phyloP scores from a whole-genome alignment of 2,113 vertebrate genomes.

The Donacobius atricapilla region DNA sequence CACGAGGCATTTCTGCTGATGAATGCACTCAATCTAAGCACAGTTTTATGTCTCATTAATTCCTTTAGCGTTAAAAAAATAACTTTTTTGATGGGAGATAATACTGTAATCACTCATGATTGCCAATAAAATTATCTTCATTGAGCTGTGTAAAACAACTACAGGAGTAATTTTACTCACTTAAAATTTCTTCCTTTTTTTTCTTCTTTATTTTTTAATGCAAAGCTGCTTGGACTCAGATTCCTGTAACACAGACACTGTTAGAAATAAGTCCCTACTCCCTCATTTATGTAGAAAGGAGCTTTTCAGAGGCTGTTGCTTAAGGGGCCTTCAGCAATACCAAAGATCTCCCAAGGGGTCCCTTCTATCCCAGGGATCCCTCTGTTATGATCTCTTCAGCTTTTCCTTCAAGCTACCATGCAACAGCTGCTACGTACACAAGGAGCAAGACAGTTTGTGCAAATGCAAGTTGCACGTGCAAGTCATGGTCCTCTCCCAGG shows the following conservation, averaged over 20 bases:
- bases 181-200: background rate
- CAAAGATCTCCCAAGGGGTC: background rate
- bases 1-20: constrained; percentile 78
- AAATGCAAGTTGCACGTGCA: fast-evolving
- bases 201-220: background rate
- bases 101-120: constrained; percentile 97
- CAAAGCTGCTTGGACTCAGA: background rate
- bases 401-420: background rate
- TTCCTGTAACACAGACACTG: background rate
- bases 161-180: constrained; percentile 31
- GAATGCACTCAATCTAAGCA: constrained; percentile 76
- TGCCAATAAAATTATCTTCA: constrained; percentile 81
- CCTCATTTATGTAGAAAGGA: background rate
- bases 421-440: background rate
- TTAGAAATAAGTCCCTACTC: background rate
- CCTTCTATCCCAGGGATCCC: background rate
- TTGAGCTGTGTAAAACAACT: constrained; percentile 84
- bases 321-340: background rate
- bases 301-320: background rate
- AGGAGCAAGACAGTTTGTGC: background rate
- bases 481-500: background rate
- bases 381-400: background rate
- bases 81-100: constrained; percentile 85
- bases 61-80: constrained; percentile 79
- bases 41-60: constrained; percentile 90